A percentile compares a stretch with the other conserved stretches of the same genome.
These are phyloP conservation scores for Dipodomys ordii DNA, from an alignment of 2,113 vertebrate species.

Conservation along the genomic window DNA sequence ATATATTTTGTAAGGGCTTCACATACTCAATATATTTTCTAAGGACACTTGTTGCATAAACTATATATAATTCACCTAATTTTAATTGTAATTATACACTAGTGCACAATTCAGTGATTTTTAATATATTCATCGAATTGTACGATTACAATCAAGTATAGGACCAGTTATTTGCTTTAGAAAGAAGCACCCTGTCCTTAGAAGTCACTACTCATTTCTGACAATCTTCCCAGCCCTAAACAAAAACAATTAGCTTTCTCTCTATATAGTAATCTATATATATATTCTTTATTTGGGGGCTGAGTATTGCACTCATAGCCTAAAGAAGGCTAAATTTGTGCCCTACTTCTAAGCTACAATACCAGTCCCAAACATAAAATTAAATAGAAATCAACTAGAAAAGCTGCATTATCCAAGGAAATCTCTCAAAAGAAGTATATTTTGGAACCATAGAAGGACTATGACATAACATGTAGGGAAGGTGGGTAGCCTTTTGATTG, in stretches of 20 bases:
- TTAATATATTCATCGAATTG: neutral
- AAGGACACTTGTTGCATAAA: neutral
- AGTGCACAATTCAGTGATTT: neutral
- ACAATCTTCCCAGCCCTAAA: neutral
- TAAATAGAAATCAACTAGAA: constrained; percentile 53
- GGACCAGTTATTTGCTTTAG: neutral
- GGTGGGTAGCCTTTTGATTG: neutral
- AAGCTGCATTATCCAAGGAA: neutral
- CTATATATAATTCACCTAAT: neutral
- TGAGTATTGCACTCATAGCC: neutral
- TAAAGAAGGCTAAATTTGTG: neutral
- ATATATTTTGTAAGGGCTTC: neutral
- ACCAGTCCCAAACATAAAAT: neutral
- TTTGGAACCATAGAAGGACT: neutral
- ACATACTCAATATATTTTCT: neutral
- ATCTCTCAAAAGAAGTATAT: neutral
- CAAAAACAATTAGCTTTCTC: neutral
- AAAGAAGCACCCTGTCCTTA: neutral
- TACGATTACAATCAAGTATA: constrained; percentile 32
- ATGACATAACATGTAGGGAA: neutral
- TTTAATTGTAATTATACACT: neutral
- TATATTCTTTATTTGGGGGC: neutral
- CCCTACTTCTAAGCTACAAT: neutral
- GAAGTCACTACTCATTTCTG: neutral
- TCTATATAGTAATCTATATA: neutral